phyloP scores from a whole-genome alignment of 2,888 invertebrate species.

The Eupithecia abbreviata region DNA sequence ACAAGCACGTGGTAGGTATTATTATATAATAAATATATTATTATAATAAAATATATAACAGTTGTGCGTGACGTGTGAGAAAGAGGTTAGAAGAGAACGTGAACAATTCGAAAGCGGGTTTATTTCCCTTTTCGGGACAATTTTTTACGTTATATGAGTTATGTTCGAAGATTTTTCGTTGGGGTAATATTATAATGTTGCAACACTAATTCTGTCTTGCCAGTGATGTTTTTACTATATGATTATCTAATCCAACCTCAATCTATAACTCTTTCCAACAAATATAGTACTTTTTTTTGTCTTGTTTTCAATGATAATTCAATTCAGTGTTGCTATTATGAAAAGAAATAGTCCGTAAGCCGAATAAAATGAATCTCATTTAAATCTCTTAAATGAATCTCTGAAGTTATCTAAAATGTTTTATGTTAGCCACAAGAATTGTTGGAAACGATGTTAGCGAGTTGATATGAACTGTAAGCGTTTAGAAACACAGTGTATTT shows the following conservation, averaged over 20 bases:
- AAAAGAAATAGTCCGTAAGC: not conserved
- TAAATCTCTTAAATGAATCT: not conserved
- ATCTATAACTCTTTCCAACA: not conserved
- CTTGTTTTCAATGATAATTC: not conserved
- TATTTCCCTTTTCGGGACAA: not conserved
- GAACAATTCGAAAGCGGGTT: not conserved
- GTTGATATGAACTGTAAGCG: not conserved
- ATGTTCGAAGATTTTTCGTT: not conserved
- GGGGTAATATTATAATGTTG: not conserved
- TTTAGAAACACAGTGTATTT: not conserved
- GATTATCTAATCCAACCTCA: not conserved
- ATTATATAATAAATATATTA: constrained; percentile 48
- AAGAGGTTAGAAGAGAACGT: constrained; percentile 30
- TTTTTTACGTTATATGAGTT: not conserved
- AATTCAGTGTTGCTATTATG: not conserved
- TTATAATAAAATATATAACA: constrained; percentile 51
- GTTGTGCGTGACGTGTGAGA: constrained; percentile 70
- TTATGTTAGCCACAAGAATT: not conserved
- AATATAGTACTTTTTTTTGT: not conserved
- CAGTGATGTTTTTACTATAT: not conserved
- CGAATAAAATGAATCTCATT: not conserved
- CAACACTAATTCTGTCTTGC: not conserved
- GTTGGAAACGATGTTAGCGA: not conserved
- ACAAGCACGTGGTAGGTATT: constrained; percentile 17
- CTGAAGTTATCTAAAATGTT: not conserved